These are phyloP conservation scores for Anthophora plumipes DNA, from an alignment of 2,888 invertebrate genomes.

Conservation along the genomic window DNA sequence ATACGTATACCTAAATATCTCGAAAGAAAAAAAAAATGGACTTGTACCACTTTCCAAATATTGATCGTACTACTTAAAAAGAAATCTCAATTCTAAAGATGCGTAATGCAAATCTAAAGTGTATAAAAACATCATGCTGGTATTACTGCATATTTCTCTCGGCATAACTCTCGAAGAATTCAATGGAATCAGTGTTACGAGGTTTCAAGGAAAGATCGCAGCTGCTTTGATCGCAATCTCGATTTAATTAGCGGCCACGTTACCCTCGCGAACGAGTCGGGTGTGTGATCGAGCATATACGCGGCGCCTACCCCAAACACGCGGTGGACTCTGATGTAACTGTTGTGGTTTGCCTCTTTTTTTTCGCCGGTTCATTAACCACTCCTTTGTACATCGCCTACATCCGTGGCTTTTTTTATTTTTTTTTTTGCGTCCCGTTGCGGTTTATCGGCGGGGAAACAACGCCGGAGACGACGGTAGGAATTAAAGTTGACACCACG, in stretches of 20 bases:
- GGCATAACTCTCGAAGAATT: constrained; percentile 16
- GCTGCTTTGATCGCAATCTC: constrained; percentile 40
- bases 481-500: constrained; percentile 1
- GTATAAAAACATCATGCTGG: not conserved
- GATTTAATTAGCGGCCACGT: constrained; percentile 35
- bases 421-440: constrained; percentile 1
- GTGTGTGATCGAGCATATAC: not conserved
- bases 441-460: constrained; percentile 1
- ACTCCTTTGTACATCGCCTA: constrained; percentile 17
- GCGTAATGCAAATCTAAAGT: not conserved
- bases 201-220: constrained; percentile 35
- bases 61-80: not conserved
- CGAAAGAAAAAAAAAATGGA: too few species aligned
- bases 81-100: not conserved
- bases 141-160: not conserved
- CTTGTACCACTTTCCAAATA: too few species aligned
- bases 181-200: constrained; percentile 28
- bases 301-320: constrained; percentile 30
- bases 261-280: constrained; percentile 15
- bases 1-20: too few species aligned
- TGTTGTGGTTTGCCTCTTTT: constrained; percentile 30
- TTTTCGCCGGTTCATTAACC: constrained; percentile 46
- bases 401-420: not conserved
- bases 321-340: constrained; percentile 28
- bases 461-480: not conserved